These are phyloP conservation scores for Siderastrea siderea DNA, from an alignment of 92 coral and sea anemone species.

Conservation along the genomic window DNA sequence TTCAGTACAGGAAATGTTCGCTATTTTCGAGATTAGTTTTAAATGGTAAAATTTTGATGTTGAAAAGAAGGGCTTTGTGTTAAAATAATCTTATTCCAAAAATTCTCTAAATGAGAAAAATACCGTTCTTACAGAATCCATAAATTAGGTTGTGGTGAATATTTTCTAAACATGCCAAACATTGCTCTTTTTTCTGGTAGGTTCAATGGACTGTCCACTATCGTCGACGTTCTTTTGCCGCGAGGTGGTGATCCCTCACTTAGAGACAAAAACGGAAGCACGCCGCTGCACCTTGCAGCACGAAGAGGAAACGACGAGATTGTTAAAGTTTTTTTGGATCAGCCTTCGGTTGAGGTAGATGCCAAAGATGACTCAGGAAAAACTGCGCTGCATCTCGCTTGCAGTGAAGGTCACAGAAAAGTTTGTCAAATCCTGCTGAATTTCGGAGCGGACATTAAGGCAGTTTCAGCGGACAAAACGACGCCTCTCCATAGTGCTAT, in stretches of 20 bases:
- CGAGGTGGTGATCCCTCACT: slow-evolving; percentile 79
- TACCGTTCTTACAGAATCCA: too few species aligned
- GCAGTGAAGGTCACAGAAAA: slow-evolving; percentile 80
- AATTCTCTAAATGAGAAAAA: too few species aligned
- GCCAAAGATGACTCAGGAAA: slow-evolving; percentile 65
- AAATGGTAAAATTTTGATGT: too few species aligned
- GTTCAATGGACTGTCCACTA: slow-evolving; percentile 31
- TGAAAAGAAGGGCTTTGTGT: too few species aligned
- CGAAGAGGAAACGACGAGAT: slow-evolving; percentile 73
- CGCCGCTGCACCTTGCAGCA: slow-evolving; percentile 81
- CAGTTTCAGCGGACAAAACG: slow-evolving; percentile 58
- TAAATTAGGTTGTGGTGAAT: background rate
- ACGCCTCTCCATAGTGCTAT: slow-evolving; percentile 83
- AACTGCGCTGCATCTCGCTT: slow-evolving; percentile 81
- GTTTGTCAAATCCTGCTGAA: slow-evolving; percentile 76
- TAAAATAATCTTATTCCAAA: too few species aligned
- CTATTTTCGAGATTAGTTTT: too few species aligned
- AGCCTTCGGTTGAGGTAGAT: slow-evolving; percentile 52
- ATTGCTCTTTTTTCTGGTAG: background rate
- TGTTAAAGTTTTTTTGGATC: slow-evolving; percentile 66
- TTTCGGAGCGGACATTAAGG: slow-evolving; percentile 68
- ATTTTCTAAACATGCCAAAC: too few species aligned
- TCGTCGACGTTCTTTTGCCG: slow-evolving; percentile 52
- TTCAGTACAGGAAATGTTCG: too few species aligned
- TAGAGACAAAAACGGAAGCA: slow-evolving; percentile 64